Evolutionary conservation across 2,113 vertebrate genomes (phyloP).

Genomic region (Istiophorus platypterus): DNA sequence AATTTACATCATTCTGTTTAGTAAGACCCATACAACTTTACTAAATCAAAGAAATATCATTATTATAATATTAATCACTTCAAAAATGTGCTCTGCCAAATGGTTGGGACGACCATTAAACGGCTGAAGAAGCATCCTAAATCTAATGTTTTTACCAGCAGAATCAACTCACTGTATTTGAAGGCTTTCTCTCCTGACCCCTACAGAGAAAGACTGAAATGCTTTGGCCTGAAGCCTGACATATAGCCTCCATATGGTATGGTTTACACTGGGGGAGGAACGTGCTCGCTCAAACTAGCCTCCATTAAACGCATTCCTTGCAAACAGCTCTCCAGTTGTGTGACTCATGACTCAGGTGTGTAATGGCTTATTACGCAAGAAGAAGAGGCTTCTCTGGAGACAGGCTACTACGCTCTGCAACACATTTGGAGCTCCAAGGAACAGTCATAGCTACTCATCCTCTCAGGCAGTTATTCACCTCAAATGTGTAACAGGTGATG

Average conservation of each 20-base stretch:
- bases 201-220: background rate
- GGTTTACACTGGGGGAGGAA: conserved; percentile 46
- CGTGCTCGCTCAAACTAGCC: conserved; percentile 46
- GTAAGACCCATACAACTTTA: background rate
- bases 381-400: conserved; percentile 25
- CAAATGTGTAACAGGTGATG: conserved; percentile 41
- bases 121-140: conserved; percentile 1
- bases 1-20: background rate
- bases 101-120: conserved; percentile 1
- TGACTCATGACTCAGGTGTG: conserved; percentile 78
- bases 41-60: background rate
- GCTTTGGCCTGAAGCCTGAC: conserved; percentile 29
- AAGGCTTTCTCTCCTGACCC: conserved; percentile 7
- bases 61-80: background rate
- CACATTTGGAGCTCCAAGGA: conserved; percentile 25
- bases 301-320: conserved; percentile 76
- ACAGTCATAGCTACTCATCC: conserved; percentile 30
- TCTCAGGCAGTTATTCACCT: conserved; percentile 16
- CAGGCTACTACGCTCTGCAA: background rate
- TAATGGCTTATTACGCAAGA: conserved; percentile 47
- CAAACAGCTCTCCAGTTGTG: conserved; percentile 53
- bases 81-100: background rate
- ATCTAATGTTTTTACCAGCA: background rate
- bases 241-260: conserved; percentile 65
- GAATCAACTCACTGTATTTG: background rate